These are phyloP conservation scores for Ceraclea dissimilis DNA, from an alignment of 2,888 invertebrate species.

Conservation along the genomic window DNA sequence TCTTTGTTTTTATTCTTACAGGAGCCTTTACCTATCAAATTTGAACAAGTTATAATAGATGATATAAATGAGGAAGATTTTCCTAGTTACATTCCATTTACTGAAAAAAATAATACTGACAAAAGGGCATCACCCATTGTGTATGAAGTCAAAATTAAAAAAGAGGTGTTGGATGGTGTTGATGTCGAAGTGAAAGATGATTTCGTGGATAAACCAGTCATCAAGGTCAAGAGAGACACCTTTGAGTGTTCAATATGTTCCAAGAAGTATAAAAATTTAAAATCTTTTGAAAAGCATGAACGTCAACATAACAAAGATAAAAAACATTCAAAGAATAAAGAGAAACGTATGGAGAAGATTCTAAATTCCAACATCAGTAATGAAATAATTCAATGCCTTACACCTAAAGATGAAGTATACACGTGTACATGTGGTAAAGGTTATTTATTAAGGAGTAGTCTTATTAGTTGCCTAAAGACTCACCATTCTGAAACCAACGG, in stretches of 20 bases:
- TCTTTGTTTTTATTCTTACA: slow-evolving; percentile 1
- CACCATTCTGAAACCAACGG: slow-evolving; percentile 2
- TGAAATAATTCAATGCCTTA: slow-evolving; percentile 5
- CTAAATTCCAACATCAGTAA: neutral
- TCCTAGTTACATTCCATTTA: neutral
- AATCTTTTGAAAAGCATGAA: slow-evolving; percentile 5
- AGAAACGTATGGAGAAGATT: neutral
- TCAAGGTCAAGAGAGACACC: neutral
- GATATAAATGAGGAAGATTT: neutral
- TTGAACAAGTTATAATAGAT: slow-evolving; percentile 7
- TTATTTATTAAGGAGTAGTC: slow-evolving; percentile 4
- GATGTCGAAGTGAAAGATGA: slow-evolving; percentile 1
- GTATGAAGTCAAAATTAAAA: slow-evolving; percentile 3
- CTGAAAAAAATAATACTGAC: neutral
- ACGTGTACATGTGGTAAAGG: slow-evolving; percentile 13
- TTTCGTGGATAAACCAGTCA: neutral
- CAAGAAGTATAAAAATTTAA: slow-evolving; percentile 8
- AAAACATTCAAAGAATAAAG: neutral
- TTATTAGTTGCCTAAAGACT: slow-evolving; percentile 11
- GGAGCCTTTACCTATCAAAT: neutral
- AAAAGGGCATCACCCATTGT: neutral
- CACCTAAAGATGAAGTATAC: slow-evolving; percentile 7
- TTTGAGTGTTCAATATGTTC: slow-evolving; percentile 8
- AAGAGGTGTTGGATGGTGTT: neutral
- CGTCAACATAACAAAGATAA: neutral